Base-by-base conservation (phyloP, 2,797 vertebrate genomes). In the Anas georgica region DNA sequence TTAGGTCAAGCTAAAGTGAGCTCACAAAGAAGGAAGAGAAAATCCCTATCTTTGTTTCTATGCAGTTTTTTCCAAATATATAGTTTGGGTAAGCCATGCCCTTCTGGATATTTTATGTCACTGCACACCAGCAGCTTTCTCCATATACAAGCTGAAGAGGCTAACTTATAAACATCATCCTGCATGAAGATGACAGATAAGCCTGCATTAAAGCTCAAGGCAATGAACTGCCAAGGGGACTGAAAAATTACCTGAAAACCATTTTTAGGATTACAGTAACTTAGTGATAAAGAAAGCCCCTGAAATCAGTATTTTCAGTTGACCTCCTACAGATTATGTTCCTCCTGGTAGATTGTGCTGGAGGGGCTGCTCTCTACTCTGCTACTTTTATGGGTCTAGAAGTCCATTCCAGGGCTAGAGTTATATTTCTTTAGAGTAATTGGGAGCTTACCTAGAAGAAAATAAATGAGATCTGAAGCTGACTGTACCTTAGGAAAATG, bases 1-100 rank as follows among this genome's bases (percentile, higher is more conserved):
- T 86, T 96, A 93, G 93, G 83, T 96, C 90, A 97, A 84, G 35
- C 54, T 85, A 94, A 91, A 91, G 21, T 55, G 48, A 97, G 69
- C 2, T 3, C 0, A 0, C 39, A 74, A 59, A 83, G 56, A 62
- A 95, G 25, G 67, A 92, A 89, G 73, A 91, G 37, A 87, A 84
- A 94, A 82, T 31, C 75, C 26, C 10, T 84, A 5, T 73, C 39
- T 94, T 84, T 91, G 33, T 69, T 95, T 77, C 80, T 56, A 10
- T 55, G 67, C 50, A 86, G 81, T 62, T 60, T 94, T 94, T 90
- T 62, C 41, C 59, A 93, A 73, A 76, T 13, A 75, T 3, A 4
- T 28, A 26, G 15, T 59, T 80, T 82, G 37, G 46, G 43, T 41
- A 80, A 84, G 35, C 28, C 56, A 31, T 73, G 25, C 17, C 55